Percentiles rank a stretch among this genome's conserved stretches.
phyloP scores from a whole-genome alignment of 2,888 invertebrate genomes.

The Nebria salina region DNA sequence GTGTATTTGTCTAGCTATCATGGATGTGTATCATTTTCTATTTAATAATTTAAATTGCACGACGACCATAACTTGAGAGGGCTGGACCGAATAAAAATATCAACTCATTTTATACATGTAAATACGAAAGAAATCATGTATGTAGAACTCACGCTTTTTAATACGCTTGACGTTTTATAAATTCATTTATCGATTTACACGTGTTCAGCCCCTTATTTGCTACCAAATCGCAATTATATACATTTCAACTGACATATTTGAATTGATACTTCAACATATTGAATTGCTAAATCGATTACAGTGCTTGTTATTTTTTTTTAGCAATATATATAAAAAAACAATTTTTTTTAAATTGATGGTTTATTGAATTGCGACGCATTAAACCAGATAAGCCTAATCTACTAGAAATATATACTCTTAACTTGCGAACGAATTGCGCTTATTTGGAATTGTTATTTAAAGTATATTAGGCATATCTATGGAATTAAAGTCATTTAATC shows the following conservation, averaged over 20 bases:
- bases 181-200: neutral
- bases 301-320: neutral
- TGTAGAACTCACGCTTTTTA: too few relatives aligned
- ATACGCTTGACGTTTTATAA: too few relatives aligned
- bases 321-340: too few relatives aligned
- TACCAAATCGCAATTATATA: neutral
- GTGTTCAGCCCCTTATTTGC: neutral
- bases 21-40: constrained; percentile 39
- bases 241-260: neutral
- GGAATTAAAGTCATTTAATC: too few relatives aligned
- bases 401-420: too few relatives aligned
- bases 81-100: constrained; percentile 3
- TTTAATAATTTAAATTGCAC: neutral
- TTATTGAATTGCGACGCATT: neutral
- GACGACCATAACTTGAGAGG: neutral
- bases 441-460: too few relatives aligned
- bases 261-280: neutral
- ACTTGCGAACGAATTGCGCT: too few relatives aligned
- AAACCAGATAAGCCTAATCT: too few relatives aligned
- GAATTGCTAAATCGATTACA: neutral
- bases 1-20: constrained; percentile 41
- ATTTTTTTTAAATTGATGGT: neutral
- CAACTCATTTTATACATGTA: too few relatives aligned
- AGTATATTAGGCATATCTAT: too few relatives aligned
- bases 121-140: too few relatives aligned